Base-by-base conservation (phyloP, 2,888 invertebrate genomes). In the Maniola hyperantus region DNA sequence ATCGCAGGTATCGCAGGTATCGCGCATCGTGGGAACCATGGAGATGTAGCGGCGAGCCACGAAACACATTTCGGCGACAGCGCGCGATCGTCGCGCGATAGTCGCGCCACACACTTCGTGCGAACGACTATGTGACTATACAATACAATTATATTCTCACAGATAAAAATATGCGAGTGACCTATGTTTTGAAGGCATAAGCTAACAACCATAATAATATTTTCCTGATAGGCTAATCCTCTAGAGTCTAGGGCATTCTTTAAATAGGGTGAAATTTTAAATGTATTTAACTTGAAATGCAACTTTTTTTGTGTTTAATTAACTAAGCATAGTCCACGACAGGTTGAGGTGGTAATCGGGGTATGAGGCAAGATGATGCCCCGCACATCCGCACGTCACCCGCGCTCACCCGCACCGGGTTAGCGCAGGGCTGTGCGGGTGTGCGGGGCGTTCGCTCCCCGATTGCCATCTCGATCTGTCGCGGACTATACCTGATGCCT, bases 1-100 rank as follows among this genome's bases (percentile, higher is more conserved):
- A 50, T 70, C 70, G 64, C 58, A n/a, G n/a, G n/a, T n/a, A 0
- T 1, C 54, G 60, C 50, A 13, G 4, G 6, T 51, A 50, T 70
- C 70, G 64, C 58, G 18, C 50, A 48, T 48, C 66, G 71, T 71
- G 71, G 70, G 71, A 71, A 67, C 66, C 66, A 64, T 65, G 71
- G 62, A 66, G 71, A 70, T 69, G 71, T 60, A 36, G 39, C 65
- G 55, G 57, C 51, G 50, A 39, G 61, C 4, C 1, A 2, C 26
- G 26, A 26, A 4, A 26, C 66, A 66, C 61, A 65, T 70, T 59
- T 69, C 70, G 70, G 71, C 55, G 66, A 66, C 67, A 61, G 36
- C 65, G 57, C 60, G 57, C 62, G 67, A 67, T 67, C 53, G 59
- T 46, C 67, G 70, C 50, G 70, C 34, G 71, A 71, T 71, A 67